phyloP scores from a whole-genome alignment of 2,113 vertebrate genomes.

The Polypterus senegalus region DNA sequence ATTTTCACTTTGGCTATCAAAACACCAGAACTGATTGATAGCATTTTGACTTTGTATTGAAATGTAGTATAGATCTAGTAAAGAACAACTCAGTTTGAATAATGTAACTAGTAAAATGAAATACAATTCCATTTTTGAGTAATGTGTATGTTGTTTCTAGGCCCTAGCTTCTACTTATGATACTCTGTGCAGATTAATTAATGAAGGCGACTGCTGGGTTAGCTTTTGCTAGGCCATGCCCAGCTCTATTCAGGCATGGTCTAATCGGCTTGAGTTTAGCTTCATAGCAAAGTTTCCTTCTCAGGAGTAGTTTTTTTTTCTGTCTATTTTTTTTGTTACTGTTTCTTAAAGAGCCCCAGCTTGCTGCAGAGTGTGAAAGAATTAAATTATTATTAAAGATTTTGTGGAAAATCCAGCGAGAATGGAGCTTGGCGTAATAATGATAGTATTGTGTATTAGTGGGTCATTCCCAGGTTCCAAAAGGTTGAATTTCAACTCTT shows the following conservation, averaged over 20 bases:
- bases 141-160: conserved; percentile 65
- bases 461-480: conserved; percentile 51
- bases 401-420: conserved; percentile 61
- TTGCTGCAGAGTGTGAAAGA: conserved; percentile 55
- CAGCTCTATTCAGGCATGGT: conserved; percentile 56
- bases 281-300: conserved; percentile 50
- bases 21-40: too few relatives aligned
- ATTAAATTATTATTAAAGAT: conserved; percentile 69
- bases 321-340: conserved; percentile 51
- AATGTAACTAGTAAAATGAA: conserved; percentile 30
- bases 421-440: conserved; percentile 47
- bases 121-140: conserved; percentile 59
- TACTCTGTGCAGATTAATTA: conserved; percentile 67
- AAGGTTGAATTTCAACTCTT: conserved; percentile 42
- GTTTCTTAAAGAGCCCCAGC: conserved; percentile 69
- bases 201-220: conserved; percentile 55
- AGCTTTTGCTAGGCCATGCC: conserved; percentile 49
- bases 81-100: too few relatives aligned
- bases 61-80: too few relatives aligned
- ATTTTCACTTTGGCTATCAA: too few relatives aligned
- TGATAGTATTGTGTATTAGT: conserved; percentile 48
- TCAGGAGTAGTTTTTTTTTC: conserved; percentile 53
- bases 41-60: too few relatives aligned
- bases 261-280: conserved; percentile 63
- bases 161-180: conserved; percentile 65